phyloP scores from a whole-genome alignment of 2,797 vertebrate genomes.

The Acridotheres tristis region DNA sequence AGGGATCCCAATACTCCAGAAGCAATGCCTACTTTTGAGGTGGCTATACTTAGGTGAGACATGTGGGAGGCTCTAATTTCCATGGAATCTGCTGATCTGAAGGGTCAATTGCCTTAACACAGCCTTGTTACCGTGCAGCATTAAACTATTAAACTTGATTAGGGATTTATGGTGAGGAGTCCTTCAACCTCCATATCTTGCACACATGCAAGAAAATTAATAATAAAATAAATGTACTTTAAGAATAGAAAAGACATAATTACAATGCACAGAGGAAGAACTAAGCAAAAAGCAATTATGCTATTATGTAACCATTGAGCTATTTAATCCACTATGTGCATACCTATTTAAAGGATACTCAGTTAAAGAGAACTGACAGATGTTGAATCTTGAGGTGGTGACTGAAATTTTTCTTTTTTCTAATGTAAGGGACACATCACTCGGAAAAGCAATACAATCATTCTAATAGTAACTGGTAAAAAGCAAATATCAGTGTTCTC shows the following conservation, averaged over 20 bases:
- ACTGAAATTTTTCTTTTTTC: neutral
- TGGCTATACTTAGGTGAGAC: neutral
- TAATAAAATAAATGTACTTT: neutral
- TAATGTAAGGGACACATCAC: neutral
- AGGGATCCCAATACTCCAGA: neutral
- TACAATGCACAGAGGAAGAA: neutral
- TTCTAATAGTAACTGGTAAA: neutral
- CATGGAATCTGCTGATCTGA: conserved; percentile 6
- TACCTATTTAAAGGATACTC: neutral
- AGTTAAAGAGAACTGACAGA: neutral
- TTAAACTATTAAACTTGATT: conserved; percentile 24
- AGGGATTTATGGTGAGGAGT: neutral
- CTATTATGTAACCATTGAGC: neutral
- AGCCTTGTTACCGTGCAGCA: neutral
- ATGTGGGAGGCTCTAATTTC: conserved; percentile 16
- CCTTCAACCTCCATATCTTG: neutral
- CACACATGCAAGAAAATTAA: neutral
- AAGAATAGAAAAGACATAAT: neutral
- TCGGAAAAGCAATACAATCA: neutral
- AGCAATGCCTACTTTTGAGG: neutral
- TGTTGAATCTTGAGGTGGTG: neutral
- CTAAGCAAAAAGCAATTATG: neutral
- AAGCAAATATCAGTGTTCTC: neutral
- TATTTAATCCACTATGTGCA: neutral
- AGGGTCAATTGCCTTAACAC: conserved; percentile 23